phyloP scores from a whole-genome alignment of 2,888 invertebrate genomes.

The Dolichopus griseipennis region DNA sequence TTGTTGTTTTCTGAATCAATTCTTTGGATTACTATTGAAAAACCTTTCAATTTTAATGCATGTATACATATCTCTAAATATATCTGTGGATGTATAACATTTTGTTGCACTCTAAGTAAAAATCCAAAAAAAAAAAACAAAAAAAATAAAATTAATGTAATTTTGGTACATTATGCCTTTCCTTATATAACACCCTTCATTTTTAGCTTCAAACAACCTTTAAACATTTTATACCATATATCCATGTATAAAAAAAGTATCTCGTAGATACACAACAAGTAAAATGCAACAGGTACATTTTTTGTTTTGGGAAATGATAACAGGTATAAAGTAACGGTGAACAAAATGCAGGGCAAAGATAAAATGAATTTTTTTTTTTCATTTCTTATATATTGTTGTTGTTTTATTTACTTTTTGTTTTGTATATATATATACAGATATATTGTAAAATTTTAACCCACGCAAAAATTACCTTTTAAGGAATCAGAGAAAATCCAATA shows the following conservation, averaged over 20 bases:
- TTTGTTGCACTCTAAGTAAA: neutral
- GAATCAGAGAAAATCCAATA: too few species aligned
- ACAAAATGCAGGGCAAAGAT: neutral
- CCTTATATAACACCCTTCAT: constrained; percentile 14
- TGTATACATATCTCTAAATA: neutral
- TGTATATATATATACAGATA: too few species aligned
- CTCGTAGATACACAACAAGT: neutral
- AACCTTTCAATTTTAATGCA: neutral
- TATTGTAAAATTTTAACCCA: neutral
- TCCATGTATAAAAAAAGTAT: neutral
- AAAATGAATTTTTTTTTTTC: neutral
- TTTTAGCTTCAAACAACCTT: constrained; percentile 11
- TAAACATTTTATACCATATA: neutral
- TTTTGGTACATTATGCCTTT: neutral
- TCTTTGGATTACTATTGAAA: neutral
- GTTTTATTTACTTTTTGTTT: neutral
- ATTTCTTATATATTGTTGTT: neutral
- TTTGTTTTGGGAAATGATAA: neutral
- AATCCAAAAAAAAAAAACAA: too few species aligned
- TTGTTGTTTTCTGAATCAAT: neutral
- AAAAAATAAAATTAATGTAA: neutral
- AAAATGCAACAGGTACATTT: constrained; percentile 1
- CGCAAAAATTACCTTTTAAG: neutral
- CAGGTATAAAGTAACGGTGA: neutral
- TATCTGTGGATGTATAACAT: neutral